Base-by-base conservation (phyloP, 2,797 vertebrate genomes). In the Manis pentadactyla region DNA sequence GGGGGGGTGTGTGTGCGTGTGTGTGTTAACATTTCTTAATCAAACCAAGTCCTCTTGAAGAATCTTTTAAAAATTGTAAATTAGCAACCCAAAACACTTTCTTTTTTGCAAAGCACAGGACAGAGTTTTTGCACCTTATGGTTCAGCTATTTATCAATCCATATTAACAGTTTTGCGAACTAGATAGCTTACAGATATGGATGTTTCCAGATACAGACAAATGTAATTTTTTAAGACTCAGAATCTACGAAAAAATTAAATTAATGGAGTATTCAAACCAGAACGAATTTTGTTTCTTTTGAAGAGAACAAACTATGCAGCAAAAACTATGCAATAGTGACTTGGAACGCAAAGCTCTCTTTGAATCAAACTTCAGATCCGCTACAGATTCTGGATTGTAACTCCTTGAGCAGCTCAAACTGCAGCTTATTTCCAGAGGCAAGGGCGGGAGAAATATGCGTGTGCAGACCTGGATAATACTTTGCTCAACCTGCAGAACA, bases 1-100 rank as follows among this genome's bases (percentile, higher is more conserved):
- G 4, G 42, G 4, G 42, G 8, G 42, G n/a, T 27, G 53, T 82
- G 14, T 31, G 18, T 42, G 34, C 53, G 34, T 11, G 21, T 75
- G 49, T 29, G 59, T 78, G 18, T 79, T 63, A 46, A 77, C 17
- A 93, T 34, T 29, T 79, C 25, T 93, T 53, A 83, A 53, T 78
- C 13, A 79, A 73, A 82, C 13, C n/a, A 55, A 21, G 51, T 42
- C 49, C 23, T 82, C 64, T 59, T 31, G 74, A 34, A 42, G 3
- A 75, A 93, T 73, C 78, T 74, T 53, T 84, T 59, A 17, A 81
- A 81, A 93, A 64, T 68, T 49, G 19, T 4, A 57, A 86, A 74
- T 11, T 13, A 66, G 17, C 46, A 79, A 73, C 49, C 7, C 51
- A 74, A 90, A 79, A 57, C 42, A 27, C 25, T 0, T 73, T 74